Percentiles rank a stretch among this genome's conserved stretches.
Evolutionary conservation across 2,888 invertebrate genomes (phyloP).

Genomic region (Tupiocoris notatus): DNA sequence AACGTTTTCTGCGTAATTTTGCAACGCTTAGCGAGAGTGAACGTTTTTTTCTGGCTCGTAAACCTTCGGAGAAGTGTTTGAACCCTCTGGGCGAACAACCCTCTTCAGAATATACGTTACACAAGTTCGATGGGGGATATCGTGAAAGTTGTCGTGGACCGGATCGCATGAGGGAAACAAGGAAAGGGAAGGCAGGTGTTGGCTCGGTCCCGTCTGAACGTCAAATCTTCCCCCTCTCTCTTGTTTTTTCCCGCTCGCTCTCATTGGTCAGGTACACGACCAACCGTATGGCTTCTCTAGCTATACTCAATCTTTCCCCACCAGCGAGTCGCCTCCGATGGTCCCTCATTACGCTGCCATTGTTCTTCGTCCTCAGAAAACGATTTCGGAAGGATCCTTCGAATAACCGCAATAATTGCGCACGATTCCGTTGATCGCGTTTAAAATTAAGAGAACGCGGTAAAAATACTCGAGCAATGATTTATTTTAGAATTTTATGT

Average conservation of each 20-base stretch:
- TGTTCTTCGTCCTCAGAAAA: no score
- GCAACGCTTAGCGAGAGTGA: not conserved
- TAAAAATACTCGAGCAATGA: no score
- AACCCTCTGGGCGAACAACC: not conserved
- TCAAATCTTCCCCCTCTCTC: constrained; percentile 8
- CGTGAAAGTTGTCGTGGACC: not conserved
- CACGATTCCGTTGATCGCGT: no score
- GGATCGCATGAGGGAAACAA: not conserved
- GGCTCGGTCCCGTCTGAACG: not conserved
- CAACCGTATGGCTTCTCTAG: constrained; percentile 35
- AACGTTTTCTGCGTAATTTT: no score
- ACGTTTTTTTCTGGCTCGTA: not conserved
- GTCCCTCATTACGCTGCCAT: constrained; percentile 31
- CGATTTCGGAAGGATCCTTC: no score
- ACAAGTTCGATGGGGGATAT: not conserved
- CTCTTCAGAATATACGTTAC: constrained; percentile 4
- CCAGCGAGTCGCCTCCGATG: not conserved
- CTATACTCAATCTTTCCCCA: not conserved
- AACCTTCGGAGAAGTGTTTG: not conserved
- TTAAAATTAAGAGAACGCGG: no score
- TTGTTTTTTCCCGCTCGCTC: constrained; percentile 30
- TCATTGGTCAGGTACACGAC: constrained; percentile 40
- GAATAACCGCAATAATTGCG: no score
- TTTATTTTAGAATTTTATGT: no score
- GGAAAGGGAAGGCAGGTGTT: not conserved